phyloP scores from a whole-genome alignment of 2,888 invertebrate species.

The Physocephala rufipes region DNA sequence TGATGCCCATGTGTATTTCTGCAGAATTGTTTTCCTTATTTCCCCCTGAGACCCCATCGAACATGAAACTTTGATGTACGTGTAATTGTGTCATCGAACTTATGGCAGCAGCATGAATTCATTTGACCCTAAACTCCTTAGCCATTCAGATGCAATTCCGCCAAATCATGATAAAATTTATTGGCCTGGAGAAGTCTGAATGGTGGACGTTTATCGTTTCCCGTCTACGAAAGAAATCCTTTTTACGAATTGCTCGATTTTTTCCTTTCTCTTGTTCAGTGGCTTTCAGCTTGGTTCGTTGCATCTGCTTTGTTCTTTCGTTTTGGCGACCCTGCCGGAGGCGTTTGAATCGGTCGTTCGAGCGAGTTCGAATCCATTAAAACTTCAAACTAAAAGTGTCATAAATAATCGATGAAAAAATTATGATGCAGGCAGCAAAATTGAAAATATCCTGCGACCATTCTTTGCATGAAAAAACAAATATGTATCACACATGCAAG shows the following conservation, averaged over 20 bases:
- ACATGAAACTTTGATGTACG: constrained; percentile 12
- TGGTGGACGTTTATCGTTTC: constrained; percentile 28
- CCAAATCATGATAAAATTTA: constrained; percentile 29
- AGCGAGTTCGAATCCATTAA: constrained; percentile 26
- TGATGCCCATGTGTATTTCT: too few relatives aligned
- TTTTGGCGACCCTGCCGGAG: neutral
- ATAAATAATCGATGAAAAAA: constrained; percentile 12
- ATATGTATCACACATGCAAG: neutral
- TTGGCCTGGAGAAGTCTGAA: constrained; percentile 25
- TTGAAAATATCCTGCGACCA: constrained; percentile 27
- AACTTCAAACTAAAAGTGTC: constrained; percentile 23
- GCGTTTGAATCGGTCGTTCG: neutral
- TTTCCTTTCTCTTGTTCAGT: neutral
- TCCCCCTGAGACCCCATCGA: neutral
- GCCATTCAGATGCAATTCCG: constrained; percentile 30
- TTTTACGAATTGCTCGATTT: neutral
- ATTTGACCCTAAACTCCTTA: constrained; percentile 30
- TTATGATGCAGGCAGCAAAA: neutral
- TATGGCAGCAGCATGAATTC: constrained; percentile 29
- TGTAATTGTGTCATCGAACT: constrained; percentile 31
- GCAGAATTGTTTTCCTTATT: neutral
- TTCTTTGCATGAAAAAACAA: constrained; percentile 19
- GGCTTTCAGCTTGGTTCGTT: neutral
- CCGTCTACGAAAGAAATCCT: constrained; percentile 25
- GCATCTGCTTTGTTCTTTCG: constrained; percentile 10